Conservation (phyloP, 2,797 vertebrate species). For the Manis javanica region DNA sequence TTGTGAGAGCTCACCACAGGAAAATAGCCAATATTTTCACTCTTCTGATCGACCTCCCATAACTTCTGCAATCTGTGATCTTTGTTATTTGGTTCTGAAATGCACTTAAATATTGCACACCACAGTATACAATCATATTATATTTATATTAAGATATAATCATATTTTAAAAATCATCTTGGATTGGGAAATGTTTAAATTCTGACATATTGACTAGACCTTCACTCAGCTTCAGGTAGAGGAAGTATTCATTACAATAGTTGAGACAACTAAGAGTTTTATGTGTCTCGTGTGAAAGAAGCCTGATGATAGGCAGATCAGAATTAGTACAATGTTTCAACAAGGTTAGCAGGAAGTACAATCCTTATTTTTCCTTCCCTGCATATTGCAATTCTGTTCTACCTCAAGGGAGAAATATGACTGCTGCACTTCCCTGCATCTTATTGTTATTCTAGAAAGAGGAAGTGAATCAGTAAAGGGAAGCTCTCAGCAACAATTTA, state of each 20-base stretch:
- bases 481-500: background rate
- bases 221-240: background rate
- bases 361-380: background rate
- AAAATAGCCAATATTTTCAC: background rate
- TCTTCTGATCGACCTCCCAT: background rate
- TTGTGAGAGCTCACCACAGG: background rate
- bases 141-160: background rate
- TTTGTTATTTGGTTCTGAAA: background rate
- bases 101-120: background rate
- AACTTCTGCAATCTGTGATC: background rate
- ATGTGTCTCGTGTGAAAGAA: background rate
- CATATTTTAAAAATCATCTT: background rate
- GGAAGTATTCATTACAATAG: background rate
- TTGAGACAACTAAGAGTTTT: background rate
- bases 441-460: background rate
- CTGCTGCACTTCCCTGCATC: background rate
- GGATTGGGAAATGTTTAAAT: background rate
- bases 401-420: background rate
- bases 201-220: background rate
- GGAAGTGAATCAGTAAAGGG: background rate
- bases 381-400: background rate
- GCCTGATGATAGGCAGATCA: background rate
- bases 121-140: background rate
- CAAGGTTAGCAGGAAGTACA: background rate
- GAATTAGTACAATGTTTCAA: background rate